Conservation (phyloP, 2,797 vertebrate species). For the Cirrhinus molitorella region DNA sequence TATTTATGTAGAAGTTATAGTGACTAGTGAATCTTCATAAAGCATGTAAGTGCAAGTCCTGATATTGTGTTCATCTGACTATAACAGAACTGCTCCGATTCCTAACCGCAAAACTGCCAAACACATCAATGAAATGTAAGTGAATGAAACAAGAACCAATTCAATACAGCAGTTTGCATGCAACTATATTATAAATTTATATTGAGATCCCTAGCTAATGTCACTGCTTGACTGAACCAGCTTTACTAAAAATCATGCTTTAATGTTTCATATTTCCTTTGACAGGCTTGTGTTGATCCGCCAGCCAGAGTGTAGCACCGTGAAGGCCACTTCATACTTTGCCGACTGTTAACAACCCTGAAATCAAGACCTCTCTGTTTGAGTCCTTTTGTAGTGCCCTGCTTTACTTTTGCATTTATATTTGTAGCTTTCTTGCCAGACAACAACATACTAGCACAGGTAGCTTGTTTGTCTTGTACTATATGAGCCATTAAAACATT, state of each 20-base stretch:
- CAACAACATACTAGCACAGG: neutral
- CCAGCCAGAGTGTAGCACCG: neutral
- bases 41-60: neutral
- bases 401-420: neutral
- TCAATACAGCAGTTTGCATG: too few relatives aligned
- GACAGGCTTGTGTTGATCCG: neutral
- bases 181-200: neutral
- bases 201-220: neutral
- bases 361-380: neutral
- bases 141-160: neutral
- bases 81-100: neutral
- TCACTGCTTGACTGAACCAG: neutral
- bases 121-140: constrained; percentile 6
- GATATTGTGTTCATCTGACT: neutral
- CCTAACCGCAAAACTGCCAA: neutral
- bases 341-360: neutral
- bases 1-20: neutral
- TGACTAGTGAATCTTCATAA: neutral
- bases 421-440: neutral
- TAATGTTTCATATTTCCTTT: neutral
- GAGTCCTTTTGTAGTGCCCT: neutral
- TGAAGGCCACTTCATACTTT: neutral
- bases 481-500: neutral
- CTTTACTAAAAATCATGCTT: neutral
- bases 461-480: neutral